Evolutionary conservation across 1,140 invertebrate genomes (phyloP).

Genomic region (Hypsibius dujardini): DNA sequence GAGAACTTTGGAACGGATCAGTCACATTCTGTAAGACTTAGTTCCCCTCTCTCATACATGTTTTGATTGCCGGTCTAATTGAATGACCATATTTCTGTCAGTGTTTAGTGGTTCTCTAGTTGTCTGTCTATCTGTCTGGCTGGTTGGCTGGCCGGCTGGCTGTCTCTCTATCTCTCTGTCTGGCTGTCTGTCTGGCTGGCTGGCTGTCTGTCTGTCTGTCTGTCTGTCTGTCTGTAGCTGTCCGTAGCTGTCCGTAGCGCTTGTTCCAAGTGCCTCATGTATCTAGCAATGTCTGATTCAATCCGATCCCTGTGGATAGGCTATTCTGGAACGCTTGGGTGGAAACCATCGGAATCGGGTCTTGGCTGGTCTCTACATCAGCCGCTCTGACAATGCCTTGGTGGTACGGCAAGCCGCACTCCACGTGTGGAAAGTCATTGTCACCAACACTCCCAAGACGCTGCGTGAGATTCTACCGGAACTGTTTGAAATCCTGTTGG

Average conservation of each 20-base stretch:
- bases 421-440: constrained; percentile 77
- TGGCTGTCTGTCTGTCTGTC: too few species aligned
- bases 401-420: constrained; percentile 90
- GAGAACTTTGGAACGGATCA: constrained; percentile 97
- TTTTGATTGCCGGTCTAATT: too few species aligned
- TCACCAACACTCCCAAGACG: constrained; percentile 14
- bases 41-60: too few species aligned
- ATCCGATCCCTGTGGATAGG: constrained; percentile 34
- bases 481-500: constrained; percentile 70
- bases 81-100: too few species aligned
- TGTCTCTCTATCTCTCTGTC: too few species aligned
- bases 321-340: constrained; percentile 71
- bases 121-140: not conserved
- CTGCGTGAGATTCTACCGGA: constrained; percentile 35
- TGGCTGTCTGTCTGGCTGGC: too few species aligned
- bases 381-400: constrained; percentile 80
- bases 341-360: constrained; percentile 74
- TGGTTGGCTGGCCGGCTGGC: not conserved
- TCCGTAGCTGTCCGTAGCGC: too few species aligned
- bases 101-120: too few species aligned
- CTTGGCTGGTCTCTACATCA: constrained; percentile 89
- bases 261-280: too few species aligned
- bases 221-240: too few species aligned
- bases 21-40: constrained; percentile 46
- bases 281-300: not conserved